Evolutionary conservation across 2,113 vertebrate genomes (phyloP).

Genomic region (Neomonachus schauinslandi): DNA sequence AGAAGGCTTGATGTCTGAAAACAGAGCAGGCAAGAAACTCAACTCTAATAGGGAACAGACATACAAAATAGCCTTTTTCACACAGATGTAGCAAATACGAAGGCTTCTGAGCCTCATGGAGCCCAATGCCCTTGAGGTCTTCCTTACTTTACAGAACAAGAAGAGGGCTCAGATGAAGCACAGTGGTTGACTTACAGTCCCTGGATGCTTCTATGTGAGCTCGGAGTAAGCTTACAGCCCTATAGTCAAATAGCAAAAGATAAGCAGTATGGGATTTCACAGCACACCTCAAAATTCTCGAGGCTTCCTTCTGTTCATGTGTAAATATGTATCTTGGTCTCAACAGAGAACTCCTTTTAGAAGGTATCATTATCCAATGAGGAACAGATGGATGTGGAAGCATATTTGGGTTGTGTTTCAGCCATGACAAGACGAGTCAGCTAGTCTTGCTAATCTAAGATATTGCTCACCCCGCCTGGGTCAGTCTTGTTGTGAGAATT

Average conservation of each 20-base stretch:
- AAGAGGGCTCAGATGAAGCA: background rate
- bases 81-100: conserved; percentile 1
- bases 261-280: conserved; percentile 25
- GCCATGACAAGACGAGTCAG: background rate
- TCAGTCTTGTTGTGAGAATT: background rate
- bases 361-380: background rate
- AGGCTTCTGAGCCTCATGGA: background rate
- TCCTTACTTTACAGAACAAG: conserved; percentile 14
- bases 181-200: background rate
- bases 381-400: background rate
- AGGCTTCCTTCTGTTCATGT: background rate
- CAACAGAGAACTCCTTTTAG: background rate
- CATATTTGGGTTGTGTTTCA: background rate
- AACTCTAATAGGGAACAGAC: background rate
- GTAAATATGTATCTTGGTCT: background rate
- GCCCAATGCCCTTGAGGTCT: background rate
- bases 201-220: background rate
- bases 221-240: conserved; percentile 47
- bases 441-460: background rate
- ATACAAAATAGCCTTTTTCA: background rate
- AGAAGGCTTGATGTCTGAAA: conserved; percentile 16
- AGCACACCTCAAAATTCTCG: background rate
- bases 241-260: background rate
- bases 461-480: background rate
- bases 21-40: conserved; percentile 21